phyloP scores from a whole-genome alignment of 1,140 invertebrate species.

The Anoplophora glabripennis region DNA sequence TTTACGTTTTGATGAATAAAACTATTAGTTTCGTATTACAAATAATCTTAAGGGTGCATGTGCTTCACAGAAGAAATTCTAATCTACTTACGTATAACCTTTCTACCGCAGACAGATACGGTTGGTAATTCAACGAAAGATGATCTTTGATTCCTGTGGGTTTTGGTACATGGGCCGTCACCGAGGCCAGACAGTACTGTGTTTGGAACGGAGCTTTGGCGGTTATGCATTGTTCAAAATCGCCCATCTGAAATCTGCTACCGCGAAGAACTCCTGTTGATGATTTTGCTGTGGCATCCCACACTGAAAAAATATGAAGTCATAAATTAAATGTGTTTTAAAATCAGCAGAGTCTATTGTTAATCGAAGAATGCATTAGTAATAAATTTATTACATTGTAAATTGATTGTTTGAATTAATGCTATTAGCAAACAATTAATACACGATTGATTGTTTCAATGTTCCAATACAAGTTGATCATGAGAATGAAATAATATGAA shows the following conservation, averaged over 20 bases:
- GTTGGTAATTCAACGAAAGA: constrained; percentile 47
- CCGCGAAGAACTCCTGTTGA: constrained; percentile 57
- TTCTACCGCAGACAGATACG: constrained; percentile 52
- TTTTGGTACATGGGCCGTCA: constrained; percentile 46
- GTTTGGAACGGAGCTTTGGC: constrained; percentile 51
- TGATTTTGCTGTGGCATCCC: constrained; percentile 60
- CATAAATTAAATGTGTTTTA: constrained; percentile 3
- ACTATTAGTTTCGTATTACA: too few relatives aligned
- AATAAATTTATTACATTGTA: background rate
- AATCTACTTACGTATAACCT: constrained; percentile 54
- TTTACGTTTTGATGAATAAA: too few relatives aligned
- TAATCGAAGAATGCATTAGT: background rate
- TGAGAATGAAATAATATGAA: too few relatives aligned
- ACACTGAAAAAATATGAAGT: constrained; percentile 50
- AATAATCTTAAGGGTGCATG: too few relatives aligned
- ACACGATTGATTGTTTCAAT: too few relatives aligned
- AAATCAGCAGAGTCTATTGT: background rate
- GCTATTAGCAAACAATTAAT: too few relatives aligned
- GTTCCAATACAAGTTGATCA: too few relatives aligned
- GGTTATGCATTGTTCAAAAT: constrained; percentile 61
- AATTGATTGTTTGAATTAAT: background rate
- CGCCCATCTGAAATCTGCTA: constrained; percentile 58
- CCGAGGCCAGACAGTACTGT: constrained; percentile 57
- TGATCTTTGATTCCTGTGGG: constrained; percentile 43
- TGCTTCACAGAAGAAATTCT: too few relatives aligned